Conservation (phyloP, 2,888 invertebrate species). For the Tachystola acroxantha region DNA sequence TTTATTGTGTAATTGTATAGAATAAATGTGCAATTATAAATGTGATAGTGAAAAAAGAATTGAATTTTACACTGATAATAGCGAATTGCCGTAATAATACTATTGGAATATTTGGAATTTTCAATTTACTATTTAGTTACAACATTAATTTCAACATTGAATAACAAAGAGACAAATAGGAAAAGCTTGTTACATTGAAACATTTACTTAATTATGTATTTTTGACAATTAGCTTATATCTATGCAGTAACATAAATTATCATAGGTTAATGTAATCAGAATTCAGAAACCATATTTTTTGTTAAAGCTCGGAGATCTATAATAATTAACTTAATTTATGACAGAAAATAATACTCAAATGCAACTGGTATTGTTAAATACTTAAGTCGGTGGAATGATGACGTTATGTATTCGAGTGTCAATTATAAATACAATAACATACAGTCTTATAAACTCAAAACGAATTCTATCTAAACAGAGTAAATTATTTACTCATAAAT, state of each 20-base stretch:
- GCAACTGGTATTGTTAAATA: slow-evolving; percentile 55
- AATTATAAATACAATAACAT: slow-evolving; percentile 51
- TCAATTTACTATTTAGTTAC: slow-evolving; percentile 27
- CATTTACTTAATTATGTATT: too few relatives aligned
- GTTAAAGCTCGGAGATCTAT: slow-evolving; percentile 49
- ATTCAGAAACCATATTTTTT: slow-evolving; percentile 16
- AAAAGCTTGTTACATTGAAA: too few relatives aligned
- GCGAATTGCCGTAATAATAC: slow-evolving; percentile 51
- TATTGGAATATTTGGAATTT: too few relatives aligned
- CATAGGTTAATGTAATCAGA: too few relatives aligned
- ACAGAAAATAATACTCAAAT: slow-evolving; percentile 58
- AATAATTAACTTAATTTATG: slow-evolving; percentile 22
- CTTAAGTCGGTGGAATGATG: slow-evolving; percentile 72
- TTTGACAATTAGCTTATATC: too few relatives aligned
- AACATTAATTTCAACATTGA: slow-evolving; percentile 4
- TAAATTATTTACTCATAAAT: slow-evolving; percentile 45
- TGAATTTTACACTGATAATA: not conserved
- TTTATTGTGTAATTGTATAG: slow-evolving; percentile 67
- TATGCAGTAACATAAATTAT: too few relatives aligned
- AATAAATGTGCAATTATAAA: slow-evolving; percentile 70
- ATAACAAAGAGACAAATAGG: not conserved
- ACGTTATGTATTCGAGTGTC: slow-evolving; percentile 56
- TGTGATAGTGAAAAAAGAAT: slow-evolving; percentile 54
- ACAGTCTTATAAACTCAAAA: slow-evolving; percentile 68
- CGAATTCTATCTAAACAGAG: slow-evolving; percentile 45